Evolutionary conservation across 2,113 vertebrate species (phyloP), one percentile per base, ranked within the genome.

Genomic region (Scomber colias): DNA sequence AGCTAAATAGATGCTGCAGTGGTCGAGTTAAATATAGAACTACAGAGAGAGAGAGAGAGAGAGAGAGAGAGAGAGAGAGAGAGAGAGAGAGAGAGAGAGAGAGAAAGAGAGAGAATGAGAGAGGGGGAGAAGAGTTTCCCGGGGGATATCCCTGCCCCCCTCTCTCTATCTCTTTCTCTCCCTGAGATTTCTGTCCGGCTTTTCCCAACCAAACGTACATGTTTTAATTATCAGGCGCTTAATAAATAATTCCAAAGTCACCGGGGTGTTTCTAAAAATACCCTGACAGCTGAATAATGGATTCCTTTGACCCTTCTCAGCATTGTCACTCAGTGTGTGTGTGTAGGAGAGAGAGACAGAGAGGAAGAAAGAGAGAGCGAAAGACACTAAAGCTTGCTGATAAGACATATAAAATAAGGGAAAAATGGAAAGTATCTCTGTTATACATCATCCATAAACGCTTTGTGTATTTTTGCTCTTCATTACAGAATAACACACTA

Each of bases 221-320:
- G 91, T 94, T 93, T 94, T 91, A 92, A 93, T 93, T 83, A 91
- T 93, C 87, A 90, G 82, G 45, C 66, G 0, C 64, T 89, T 88
- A 92, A 92, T 94, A 92, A 94, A 94, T 93, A 84, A 93, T 93
- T 92, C 81, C 87, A 83, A 91, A 91, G 89, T 89, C 90, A 89
- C 85, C 14, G 2, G 87, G 87, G 87, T 89, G 81, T 70, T 82
- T 87, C 91, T 91, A 92, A 91, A 90, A 92, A 93, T 93, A 93
- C 15, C 78, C 77, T 61, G 64, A 78, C 76, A 79, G 71, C 77
- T 91, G 76, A 91, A 90, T 93, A 90, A 92, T 93, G 75, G 61
- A 90, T 93, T 90, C 51, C 40, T 90, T 87, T 91, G 87, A 92
- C 90, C 90, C 84, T 14, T 79, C 80, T 89, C 71, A 76, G 77